These are phyloP conservation scores for Phocoena sinus DNA, from an alignment of 2,113 vertebrate species.

Conservation along the genomic window DNA sequence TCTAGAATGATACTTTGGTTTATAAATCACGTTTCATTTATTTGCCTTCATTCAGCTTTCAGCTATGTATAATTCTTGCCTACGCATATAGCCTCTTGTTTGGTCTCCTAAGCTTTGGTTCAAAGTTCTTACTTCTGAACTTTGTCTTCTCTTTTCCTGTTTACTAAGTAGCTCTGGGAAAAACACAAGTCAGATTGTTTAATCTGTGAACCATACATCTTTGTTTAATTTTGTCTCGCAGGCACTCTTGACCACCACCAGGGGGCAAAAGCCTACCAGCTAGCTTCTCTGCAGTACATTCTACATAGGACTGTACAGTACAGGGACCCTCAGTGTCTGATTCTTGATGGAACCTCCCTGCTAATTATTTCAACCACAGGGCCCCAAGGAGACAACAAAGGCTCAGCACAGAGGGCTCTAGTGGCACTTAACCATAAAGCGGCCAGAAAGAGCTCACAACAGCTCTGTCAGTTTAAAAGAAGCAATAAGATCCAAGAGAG, in stretches of 20 bases:
- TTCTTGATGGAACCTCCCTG: conserved; percentile 50
- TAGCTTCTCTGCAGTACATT: neutral
- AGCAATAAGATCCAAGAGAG: neutral
- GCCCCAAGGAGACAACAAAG: conserved; percentile 56
- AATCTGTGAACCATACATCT: conserved; percentile 50
- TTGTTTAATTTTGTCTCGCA: conserved; percentile 43
- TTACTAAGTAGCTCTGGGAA: conserved; percentile 48
- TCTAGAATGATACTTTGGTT: neutral
- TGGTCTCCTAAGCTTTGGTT: conserved; percentile 24
- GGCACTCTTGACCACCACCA: conserved; percentile 67
- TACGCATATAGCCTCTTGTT: conserved; percentile 36
- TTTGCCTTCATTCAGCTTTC: conserved; percentile 26
- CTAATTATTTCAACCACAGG: conserved; percentile 61
- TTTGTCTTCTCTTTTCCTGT: conserved; percentile 65
- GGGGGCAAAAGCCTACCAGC: conserved; percentile 75
- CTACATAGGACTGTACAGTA: conserved; percentile 13
- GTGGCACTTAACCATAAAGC: conserved; percentile 37
- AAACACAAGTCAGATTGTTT: conserved; percentile 46
- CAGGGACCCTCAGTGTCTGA: conserved; percentile 62
- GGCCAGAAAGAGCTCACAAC: neutral
- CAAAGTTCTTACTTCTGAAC: conserved; percentile 47
- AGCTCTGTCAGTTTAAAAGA: conserved; percentile 24
- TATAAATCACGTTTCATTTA: conserved; percentile 24
- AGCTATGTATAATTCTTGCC: neutral
- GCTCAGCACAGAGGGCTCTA: conserved; percentile 34